Evolutionary conservation across 2,888 invertebrate species (phyloP), one percentile per base, ranked within the genome.

Genomic region (Meliscaeva auricollis): DNA sequence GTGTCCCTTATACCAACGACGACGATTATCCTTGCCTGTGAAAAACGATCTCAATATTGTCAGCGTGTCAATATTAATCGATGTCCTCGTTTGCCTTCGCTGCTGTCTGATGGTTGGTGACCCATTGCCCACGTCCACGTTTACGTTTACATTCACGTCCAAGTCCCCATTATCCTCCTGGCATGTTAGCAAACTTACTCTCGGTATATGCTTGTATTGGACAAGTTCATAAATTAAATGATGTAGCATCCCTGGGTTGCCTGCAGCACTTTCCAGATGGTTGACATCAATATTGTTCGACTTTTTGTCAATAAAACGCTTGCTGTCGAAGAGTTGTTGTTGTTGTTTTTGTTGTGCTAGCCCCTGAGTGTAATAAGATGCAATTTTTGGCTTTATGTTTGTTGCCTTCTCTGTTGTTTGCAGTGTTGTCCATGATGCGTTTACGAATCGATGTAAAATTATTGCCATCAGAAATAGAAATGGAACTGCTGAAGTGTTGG

Each of bases 111-210:
- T 26, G 26, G 26, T 58, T 64, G 68, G 68, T 56, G 82, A 68
- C 76, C 74, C 75, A 38, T 64, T 66, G 48, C 66, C 35, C n/a
- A 35, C n/a, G 32, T 56, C 11, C n/a, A n/a, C n/a, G n/a, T n/a
- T n/a, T n/a, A n/a, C n/a, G n/a, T n/a, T n/a, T n/a, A 15, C 17
- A n/a, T 26, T 13, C 9, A 32, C 46, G 30, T 64, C 7, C 64
- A 46, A 3, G 46, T 11, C 7, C 46, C n/a, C 46, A 17, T 32
- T 46, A 30, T 44, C 11, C 26, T 46, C 74, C 68, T 83, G 89
- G 88, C 92, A 92, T 84, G 90, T 91, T 80, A 91, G 90, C 87
- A 89, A 90, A 85, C 90, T 92, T 76, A 92, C 87, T 87, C 91
- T 88, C 60, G 89, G 88, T 87, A 91, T 91, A 87, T 90, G 89